Base-by-base conservation (phyloP, 1,140 invertebrate genomes). In the Brachionus rubens region DNA sequence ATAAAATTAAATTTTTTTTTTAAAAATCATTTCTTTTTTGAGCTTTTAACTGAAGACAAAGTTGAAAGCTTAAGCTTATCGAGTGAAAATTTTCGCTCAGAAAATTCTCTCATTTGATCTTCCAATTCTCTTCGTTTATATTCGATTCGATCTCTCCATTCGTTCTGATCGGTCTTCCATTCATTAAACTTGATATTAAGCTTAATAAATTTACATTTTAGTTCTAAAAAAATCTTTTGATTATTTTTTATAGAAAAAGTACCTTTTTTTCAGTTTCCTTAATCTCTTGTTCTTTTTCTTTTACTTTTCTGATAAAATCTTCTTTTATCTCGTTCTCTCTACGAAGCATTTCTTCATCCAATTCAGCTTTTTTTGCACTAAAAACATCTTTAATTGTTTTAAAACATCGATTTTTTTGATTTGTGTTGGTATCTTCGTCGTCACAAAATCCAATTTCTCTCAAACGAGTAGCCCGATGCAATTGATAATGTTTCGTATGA, bases 251-350 rank as follows among this genome's bases (percentile, higher is more conserved):
- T n/a, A 40, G 16, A 33, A 19, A 4, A 65, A 40, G n/a, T 47
- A 76, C 75, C 40, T 97, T 94, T 87, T 94, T 94, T 86, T 98
- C 95, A 9, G 91, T 90, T 80, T 98, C 94, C 85, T 98, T 98
- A 6, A 98, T 87, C 85, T 97, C 93, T 12, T 91, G 88, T 86
- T 98, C 96, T 84, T 96, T 97, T 82, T 96, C 94, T 82, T 96
- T 97, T 6, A 98, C 95, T 78, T 93, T 88, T 54, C 91, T 89
- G 54, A 98, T 93, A 87, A 98, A 98, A 88, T 94, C 93, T 84
- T 97, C 94, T 47, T 94, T 88, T 90, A 98, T 96, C 84, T 98
- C 94, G 82, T 97, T 93, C 83, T 98, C 95, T 83, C 95, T 96
- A 82, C 92, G 91, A 82, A 96, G 93, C 77, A 98, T 87, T 82